Percentiles rank a stretch among this genome's conserved stretches.
phyloP scores from a whole-genome alignment of 2,888 invertebrate genomes.

The Lysandra bellargus region DNA sequence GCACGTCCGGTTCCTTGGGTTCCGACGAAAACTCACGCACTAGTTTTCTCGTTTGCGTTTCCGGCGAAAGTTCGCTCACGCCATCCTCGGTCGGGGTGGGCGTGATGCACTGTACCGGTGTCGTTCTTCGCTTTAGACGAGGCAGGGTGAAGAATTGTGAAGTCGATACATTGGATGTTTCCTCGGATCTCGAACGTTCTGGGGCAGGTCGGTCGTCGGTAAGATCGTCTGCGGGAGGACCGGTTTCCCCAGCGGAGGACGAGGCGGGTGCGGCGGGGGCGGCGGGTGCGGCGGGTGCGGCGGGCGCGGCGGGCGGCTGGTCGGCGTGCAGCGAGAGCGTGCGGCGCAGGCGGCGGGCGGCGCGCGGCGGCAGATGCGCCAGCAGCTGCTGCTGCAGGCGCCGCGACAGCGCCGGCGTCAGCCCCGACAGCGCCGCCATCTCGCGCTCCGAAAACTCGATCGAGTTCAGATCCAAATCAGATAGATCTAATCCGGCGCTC shows the following conservation, averaged over 20 bases:
- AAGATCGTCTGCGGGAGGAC: constrained; percentile 38
- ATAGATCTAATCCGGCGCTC: constrained; percentile 73
- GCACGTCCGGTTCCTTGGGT: constrained; percentile 40
- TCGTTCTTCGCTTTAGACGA: constrained; percentile 55
- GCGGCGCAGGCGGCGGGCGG: constrained; percentile 83
- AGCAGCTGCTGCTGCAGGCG: constrained; percentile 86
- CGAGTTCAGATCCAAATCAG: constrained; percentile 84
- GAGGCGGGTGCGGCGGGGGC: constrained; percentile 49
- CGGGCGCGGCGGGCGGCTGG: constrained; percentile 46
- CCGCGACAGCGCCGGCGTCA: constrained; percentile 86
- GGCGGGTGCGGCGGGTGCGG: constrained; percentile 42
- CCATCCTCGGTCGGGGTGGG: constrained; percentile 40
- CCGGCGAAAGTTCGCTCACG: constrained; percentile 25
- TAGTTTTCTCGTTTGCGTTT: neutral
- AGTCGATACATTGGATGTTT: constrained; percentile 38
- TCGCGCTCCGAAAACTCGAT: constrained; percentile 86
- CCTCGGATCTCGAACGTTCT: constrained; percentile 30
- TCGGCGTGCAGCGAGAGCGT: constrained; percentile 80
- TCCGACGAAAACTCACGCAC: neutral
- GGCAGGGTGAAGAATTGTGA: constrained; percentile 61
- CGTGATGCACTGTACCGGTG: constrained; percentile 44
- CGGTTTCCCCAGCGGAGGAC: constrained; percentile 39
- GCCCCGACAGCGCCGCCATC: constrained; percentile 73
- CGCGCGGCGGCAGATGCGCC: constrained; percentile 85
- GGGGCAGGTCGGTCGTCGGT: constrained; percentile 13